Base-by-base conservation (phyloP, 53 echinoderm and acorn worm species). In the Patiria pectinifera region DNA sequence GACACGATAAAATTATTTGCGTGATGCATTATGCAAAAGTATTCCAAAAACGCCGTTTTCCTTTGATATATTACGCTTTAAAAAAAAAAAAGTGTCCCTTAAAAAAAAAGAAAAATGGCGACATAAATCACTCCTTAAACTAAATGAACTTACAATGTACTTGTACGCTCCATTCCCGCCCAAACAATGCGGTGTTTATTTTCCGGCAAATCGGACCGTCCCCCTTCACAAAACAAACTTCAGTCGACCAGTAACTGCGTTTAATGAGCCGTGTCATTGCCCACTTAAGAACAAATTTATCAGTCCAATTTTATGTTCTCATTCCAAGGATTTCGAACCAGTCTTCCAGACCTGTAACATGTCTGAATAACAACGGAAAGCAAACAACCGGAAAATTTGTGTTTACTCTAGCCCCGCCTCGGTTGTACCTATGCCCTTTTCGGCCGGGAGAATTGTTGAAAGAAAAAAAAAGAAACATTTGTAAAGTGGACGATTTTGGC, bases 201-300 rank as follows among this genome's bases (percentile, higher is more conserved):
- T 74, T 74, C 2, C 74, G 10, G 74, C 74, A 74, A 21, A 23
- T 79, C 11, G 79, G 79, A 12, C 14, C 45, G 8, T 4, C 79
- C 48, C 79, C 79, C 19, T 76, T 48, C 12, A 19, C 21, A 69
- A 35, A 15, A 8, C 45, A 26, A 85, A 69, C 45, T 85, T 44
- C 45, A 85, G 18, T 43, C 85, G 35, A 66, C 25, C 85, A 63
- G 21, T 15, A 3, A 26, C 70, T 9, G 24, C 26, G 63, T 45
- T 85, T 45, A 85, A 85, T 70, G 66, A 85, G 69, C 69, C 85
- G 19, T 69, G 45, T 85, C 85, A 85, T 85, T 85, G 60, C 48
- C 16, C 12, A 79, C 79, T 46, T 45, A 13, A 24, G 74, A 79
- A 62, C 62, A 26, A 83, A 59, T 83, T 6, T 2, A 26, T 62